Percentiles rank a stretch among this genome's conserved stretches.
Evolutionary conservation across 2,113 vertebrate species (phyloP).

Genomic region (Pogonocichla stellata): DNA sequence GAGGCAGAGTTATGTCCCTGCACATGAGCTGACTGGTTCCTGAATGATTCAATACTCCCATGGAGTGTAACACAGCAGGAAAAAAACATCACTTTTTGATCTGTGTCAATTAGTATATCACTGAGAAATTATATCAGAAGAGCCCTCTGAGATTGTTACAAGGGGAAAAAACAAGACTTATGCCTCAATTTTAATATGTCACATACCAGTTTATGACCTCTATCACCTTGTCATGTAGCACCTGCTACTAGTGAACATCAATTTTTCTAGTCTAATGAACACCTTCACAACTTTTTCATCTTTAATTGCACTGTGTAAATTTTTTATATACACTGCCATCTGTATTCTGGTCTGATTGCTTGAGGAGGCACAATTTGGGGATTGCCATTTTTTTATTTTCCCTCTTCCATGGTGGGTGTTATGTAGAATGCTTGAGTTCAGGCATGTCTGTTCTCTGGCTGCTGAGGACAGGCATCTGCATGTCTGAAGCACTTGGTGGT

Average conservation of each 20-base stretch:
- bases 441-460: not conserved
- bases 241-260: not conserved
- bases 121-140: not conserved
- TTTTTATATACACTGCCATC: not conserved
- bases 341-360: not conserved
- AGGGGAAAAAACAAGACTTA: not conserved
- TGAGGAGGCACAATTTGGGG: not conserved
- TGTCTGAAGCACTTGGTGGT: not conserved
- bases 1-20: not conserved
- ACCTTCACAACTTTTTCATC: not conserved
- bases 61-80: not conserved
- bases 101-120: not conserved
- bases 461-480: not conserved
- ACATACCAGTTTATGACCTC: not conserved
- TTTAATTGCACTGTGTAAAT: not conserved
- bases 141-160: not conserved
- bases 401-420: rapidly evolving
- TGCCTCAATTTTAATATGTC: not conserved
- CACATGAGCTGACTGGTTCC: not conserved
- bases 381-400: not conserved
- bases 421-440: not conserved
- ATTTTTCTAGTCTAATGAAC: not conserved
- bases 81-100: not conserved
- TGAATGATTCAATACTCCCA: not conserved
- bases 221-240: not conserved